A percentile compares a stretch with the other conserved stretches of the same genome.
Evolutionary conservation across 2,113 vertebrate genomes (phyloP).

Genomic region (Diadophis punctatus): DNA sequence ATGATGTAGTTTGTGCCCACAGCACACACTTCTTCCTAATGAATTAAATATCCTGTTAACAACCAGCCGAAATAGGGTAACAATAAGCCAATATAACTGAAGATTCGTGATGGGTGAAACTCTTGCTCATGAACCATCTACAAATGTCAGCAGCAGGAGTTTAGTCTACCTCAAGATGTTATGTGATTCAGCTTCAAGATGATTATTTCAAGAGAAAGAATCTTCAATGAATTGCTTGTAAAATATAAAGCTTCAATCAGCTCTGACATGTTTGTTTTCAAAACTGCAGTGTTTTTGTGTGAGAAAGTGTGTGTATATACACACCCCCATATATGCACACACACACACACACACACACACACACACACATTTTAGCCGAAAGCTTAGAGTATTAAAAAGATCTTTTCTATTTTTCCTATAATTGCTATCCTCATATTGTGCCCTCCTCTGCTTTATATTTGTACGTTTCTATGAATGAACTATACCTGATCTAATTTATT

Average conservation of each 20-base stretch:
- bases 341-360: neutral
- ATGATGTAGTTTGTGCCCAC: neutral
- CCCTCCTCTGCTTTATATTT: neutral
- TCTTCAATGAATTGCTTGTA: neutral
- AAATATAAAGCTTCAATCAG: neutral
- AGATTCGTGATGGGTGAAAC: slow-evolving; percentile 32
- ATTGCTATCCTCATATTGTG: neutral
- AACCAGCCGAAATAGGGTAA: slow-evolving; percentile 23
- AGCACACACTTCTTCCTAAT: slow-evolving; percentile 8
- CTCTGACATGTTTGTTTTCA: neutral
- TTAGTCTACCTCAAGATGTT: slow-evolving; percentile 4
- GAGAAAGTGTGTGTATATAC: neutral
- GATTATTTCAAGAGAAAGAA: slow-evolving; percentile 9
- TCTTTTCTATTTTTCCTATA: neutral
- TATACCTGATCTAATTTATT: neutral
- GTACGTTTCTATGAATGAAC: slow-evolving; percentile 1
- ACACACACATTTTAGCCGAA: neutral
- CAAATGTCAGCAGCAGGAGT: slow-evolving; percentile 25
- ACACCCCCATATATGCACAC: neutral
- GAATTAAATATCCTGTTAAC: slow-evolving; percentile 32
- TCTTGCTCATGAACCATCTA: slow-evolving; percentile 41
- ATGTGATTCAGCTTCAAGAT: slow-evolving; percentile 6
- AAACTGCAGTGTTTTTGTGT: neutral
- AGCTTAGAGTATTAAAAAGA: neutral
- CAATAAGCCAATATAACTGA: slow-evolving; percentile 29